Evolutionary conservation across 2,113 vertebrate genomes (phyloP).

Genomic region (Beaufortia kweichowensis): DNA sequence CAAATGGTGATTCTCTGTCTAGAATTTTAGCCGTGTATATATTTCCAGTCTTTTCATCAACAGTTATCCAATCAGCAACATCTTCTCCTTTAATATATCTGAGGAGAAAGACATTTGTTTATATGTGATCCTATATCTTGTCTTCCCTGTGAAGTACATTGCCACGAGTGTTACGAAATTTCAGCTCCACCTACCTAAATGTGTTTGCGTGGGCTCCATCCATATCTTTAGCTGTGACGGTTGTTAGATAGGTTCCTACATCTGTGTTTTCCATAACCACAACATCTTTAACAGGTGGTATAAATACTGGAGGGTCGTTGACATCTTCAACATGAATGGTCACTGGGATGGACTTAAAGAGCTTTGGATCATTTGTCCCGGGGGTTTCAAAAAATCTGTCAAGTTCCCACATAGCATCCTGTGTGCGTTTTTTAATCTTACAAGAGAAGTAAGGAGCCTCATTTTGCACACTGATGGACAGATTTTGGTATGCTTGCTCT

Average conservation of each 20-base stretch:
- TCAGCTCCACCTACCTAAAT: constrained; percentile 54
- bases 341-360: constrained; percentile 14
- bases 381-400: neutral
- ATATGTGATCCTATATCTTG: neutral
- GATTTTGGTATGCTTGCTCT: constrained; percentile 5
- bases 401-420: constrained; percentile 53
- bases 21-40: constrained; percentile 59
- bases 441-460: constrained; percentile 60
- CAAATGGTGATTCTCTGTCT: constrained; percentile 66
- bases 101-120: neutral
- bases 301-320: constrained; percentile 67
- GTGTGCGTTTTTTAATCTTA: constrained; percentile 30
- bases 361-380: neutral
- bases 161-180: neutral
- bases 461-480: constrained; percentile 64
- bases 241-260: constrained; percentile 47
- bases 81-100: constrained; percentile 55
- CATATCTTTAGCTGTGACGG: constrained; percentile 59
- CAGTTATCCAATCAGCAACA: constrained; percentile 62
- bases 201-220: constrained; percentile 45
- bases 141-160: neutral
- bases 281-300: neutral
- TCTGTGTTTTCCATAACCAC: constrained; percentile 48
- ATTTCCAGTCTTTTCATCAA: constrained; percentile 61
- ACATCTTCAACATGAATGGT: constrained; percentile 64